Evolutionary conservation across 2,888 invertebrate species (phyloP).

Genomic region (Isoperla grammatica): DNA sequence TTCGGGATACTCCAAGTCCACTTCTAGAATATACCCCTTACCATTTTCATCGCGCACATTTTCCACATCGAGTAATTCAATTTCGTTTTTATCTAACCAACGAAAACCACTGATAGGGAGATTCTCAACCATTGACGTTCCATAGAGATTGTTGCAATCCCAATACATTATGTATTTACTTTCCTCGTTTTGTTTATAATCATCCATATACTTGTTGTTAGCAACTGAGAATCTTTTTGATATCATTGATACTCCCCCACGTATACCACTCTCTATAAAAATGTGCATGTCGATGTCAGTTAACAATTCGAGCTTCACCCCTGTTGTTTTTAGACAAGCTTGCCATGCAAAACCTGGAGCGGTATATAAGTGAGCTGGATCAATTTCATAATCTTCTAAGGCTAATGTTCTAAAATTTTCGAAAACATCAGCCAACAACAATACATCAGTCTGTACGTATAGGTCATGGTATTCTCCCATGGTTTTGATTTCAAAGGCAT

Average conservation of each 20-base stretch:
- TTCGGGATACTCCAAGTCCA: conserved; percentile 42
- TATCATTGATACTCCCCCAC: conserved; percentile 38
- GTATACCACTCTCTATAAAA: conserved; percentile 37
- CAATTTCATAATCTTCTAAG: conserved; percentile 34
- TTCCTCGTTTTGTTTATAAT: conserved; percentile 34
- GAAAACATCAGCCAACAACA: conserved; percentile 37
- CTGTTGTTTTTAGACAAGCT: conserved; percentile 39
- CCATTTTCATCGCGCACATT: conserved; percentile 28
- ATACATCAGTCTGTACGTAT: conserved; percentile 37
- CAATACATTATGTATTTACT: conserved; percentile 35
- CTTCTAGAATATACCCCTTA: conserved; percentile 41
- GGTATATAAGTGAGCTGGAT: conserved; percentile 39
- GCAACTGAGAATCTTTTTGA: conserved; percentile 37
- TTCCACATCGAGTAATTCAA: conserved; percentile 16
- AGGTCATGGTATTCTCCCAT: conserved; percentile 36
- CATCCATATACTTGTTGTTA: conserved; percentile 39
- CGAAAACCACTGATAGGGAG: conserved; percentile 37
- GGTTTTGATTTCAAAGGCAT: conserved; percentile 32
- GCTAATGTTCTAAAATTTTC: conserved; percentile 37
- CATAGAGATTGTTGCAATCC: conserved; percentile 26
- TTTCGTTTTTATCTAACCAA: conserved; percentile 33
- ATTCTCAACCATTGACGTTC: conserved; percentile 31
- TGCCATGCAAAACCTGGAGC: conserved; percentile 38
- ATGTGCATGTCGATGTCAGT: conserved; percentile 39
- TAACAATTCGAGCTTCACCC: conserved; percentile 37